Percentiles rank a stretch among this genome's conserved stretches.
phyloP scores from a whole-genome alignment of 2,888 invertebrate species.

The Drosophila robusta region DNA sequence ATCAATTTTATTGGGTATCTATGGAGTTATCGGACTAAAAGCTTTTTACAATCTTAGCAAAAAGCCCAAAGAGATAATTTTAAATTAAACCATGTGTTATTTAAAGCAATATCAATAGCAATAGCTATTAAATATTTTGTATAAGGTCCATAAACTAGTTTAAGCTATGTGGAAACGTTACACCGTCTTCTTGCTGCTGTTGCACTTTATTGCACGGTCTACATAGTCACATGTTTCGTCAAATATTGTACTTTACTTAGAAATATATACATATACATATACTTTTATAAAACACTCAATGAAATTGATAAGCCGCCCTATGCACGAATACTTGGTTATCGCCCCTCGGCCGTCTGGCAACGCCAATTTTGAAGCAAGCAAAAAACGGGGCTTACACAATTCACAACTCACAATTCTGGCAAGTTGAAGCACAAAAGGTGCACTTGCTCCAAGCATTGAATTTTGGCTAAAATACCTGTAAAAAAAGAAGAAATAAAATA shows the following conservation, averaged over 20 bases:
- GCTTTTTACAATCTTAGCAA: background rate
- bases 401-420: slow-evolving; percentile 24
- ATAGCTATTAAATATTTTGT: background rate
- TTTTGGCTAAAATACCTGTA: slow-evolving; percentile 29
- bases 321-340: slow-evolving; percentile 17
- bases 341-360: slow-evolving; percentile 39
- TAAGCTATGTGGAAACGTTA: slow-evolving; percentile 8
- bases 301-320: slow-evolving; percentile 30
- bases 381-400: slow-evolving; percentile 37
- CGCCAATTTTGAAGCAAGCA: slow-evolving; percentile 1
- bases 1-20: background rate
- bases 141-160: background rate
- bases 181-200: background rate
- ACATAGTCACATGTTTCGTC: background rate
- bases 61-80: background rate
- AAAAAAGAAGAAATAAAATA: slow-evolving; percentile 10
- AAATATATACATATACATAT: slow-evolving; percentile 1
- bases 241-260: slow-evolving; percentile 7
- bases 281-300: slow-evolving; percentile 2
- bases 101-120: background rate
- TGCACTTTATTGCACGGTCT: background rate
- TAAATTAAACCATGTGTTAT: background rate
- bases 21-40: background rate
- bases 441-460: slow-evolving; percentile 43
- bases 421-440: slow-evolving; percentile 42